Percentiles rank a stretch among this genome's conserved stretches.
These are phyloP conservation scores for Pterostichus niger DNA, from an alignment of 2,888 invertebrate species.

Conservation along the genomic window DNA sequence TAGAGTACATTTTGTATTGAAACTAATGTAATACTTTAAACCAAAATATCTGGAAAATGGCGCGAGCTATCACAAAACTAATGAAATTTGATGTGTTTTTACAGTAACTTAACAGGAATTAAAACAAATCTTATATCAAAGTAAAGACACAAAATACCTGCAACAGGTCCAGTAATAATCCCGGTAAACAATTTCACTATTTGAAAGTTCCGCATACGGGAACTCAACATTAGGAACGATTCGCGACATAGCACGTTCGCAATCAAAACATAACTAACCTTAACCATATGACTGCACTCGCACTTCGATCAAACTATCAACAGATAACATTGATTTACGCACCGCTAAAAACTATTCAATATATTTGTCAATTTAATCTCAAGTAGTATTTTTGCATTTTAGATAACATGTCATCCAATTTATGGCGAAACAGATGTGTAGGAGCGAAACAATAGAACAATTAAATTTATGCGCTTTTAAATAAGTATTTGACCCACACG, in stretches of 20 bases:
- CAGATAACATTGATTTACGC: constrained; percentile 30
- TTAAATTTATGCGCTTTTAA: neutral
- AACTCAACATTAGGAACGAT: constrained; percentile 18
- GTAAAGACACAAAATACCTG: constrained; percentile 8
- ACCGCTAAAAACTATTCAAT: neutral
- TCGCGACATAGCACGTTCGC: neutral
- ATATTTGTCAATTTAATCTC: neutral
- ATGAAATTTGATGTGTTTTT: no score
- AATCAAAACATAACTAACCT: constrained; percentile 38
- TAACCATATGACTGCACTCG: constrained; percentile 22
- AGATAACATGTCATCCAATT: neutral
- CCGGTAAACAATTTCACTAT: constrained; percentile 15
- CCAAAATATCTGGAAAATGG: no score
- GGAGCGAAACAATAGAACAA: constrained; percentile 26
- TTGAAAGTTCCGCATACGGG: constrained; percentile 37
- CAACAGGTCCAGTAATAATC: constrained; percentile 8
- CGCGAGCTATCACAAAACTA: no score
- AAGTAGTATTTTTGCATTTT: neutral
- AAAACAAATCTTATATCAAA: no score
- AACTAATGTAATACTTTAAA: no score
- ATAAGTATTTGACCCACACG: no score
- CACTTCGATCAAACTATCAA: constrained; percentile 18
- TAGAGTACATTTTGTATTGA: no score
- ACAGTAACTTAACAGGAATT: no score
- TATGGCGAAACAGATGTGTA: no score